Base-by-base conservation (phyloP, 1,140 invertebrate genomes). In the Drosophila kohkoa region DNA sequence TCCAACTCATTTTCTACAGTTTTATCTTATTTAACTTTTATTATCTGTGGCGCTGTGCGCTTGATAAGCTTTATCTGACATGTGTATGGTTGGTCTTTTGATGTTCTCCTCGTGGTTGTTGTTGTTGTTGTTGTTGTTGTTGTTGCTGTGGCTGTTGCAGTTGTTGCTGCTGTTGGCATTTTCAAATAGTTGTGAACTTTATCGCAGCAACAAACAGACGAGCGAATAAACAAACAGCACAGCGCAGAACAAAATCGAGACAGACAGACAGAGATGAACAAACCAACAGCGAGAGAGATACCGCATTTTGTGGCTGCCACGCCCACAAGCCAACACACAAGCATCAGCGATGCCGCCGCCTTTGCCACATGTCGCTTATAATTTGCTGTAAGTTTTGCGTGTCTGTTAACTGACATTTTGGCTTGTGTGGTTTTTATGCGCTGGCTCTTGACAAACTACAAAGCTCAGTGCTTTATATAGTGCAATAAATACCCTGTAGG, bases 21-120 rank as follows among this genome's bases (percentile, higher is more conserved):
- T 82, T 82, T 82, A 86, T 86, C 82, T 86, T 88, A 79, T 88
- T 86, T 88, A 86, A 82, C 65, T 86, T 86, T 60, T 79, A 74
- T 88, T 88, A 86, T 86, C 82, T 86, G 55, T 63, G 66, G 71
- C 70, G 63, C 75, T 74, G 58, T 51, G 69, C 65, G 43, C 20
- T 45, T 72, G 82, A 86, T 86, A 86, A 86, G 83, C 52, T 66
- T 79, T 79, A 86, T 86, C 82, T 82, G 83, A 68, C 79, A 87
- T 88, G 68, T 86, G 82, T 76, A 65, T 75, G 73, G 63, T 70
- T 67, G 57, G 75, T 48, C 60, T 54, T 59, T 62, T 65, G 25
- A 54, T 69, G 65, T 60, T 69, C 16, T 59, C 35, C 30, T 43
- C 48, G 15, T 25, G 16, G 20, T 55, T 51, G 30, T 35, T 59